Percentiles rank a stretch among this genome's conserved stretches.
Evolutionary conservation across 2,113 vertebrate genomes (phyloP).

Genomic region (Leuciscus idus): DNA sequence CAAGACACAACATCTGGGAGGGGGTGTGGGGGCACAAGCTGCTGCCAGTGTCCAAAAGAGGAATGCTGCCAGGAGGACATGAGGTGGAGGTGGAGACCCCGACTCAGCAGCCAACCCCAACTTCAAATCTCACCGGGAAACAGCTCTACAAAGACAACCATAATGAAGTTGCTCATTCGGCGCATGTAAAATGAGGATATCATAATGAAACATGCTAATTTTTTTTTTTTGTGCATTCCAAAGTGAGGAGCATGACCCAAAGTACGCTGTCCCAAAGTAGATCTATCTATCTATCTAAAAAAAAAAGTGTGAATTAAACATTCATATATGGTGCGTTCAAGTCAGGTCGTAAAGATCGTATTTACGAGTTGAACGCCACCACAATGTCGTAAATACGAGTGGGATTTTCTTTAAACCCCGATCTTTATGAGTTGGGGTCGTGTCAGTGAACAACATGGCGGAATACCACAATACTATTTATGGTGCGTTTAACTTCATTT

Average conservation of each 20-base stretch:
- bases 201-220: neutral
- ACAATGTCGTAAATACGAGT: too few species aligned
- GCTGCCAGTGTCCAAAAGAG: slow-evolving; percentile 56
- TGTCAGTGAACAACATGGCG: too few species aligned
- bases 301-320: too few species aligned
- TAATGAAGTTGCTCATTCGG: neutral
- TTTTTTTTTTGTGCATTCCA: neutral
- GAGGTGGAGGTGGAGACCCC: slow-evolving; percentile 54
- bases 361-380: too few species aligned
- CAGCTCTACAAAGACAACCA: neutral
- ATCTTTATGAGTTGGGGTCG: too few species aligned
- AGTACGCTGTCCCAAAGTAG: neutral
- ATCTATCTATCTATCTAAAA: too few species aligned
- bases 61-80: slow-evolving; percentile 59
- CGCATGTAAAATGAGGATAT: neutral
- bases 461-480: too few species aligned
- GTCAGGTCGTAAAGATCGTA: too few species aligned
- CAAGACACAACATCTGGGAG: slow-evolving; percentile 69
- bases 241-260: slow-evolving; percentile 12
- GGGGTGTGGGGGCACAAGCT: slow-evolving; percentile 47
- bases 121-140: neutral
- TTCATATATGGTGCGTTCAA: too few species aligned
- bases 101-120: slow-evolving; percentile 5
- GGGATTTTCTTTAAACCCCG: too few species aligned
- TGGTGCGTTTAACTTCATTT: too few species aligned